Conservation (phyloP, 2,113 vertebrate genomes). For the Centropristis striata region DNA sequence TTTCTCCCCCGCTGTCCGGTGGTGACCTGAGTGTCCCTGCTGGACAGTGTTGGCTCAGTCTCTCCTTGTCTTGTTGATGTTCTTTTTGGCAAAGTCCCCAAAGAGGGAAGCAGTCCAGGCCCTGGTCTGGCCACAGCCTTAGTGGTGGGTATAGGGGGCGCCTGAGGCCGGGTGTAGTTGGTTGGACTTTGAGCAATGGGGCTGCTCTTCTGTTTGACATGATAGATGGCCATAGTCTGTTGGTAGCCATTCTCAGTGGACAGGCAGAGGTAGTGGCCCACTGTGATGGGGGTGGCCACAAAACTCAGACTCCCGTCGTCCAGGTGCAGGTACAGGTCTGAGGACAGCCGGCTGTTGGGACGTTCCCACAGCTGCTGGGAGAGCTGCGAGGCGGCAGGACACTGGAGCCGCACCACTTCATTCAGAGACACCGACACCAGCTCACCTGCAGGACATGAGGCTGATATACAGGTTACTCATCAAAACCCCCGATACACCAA, state of each 20-base stretch:
- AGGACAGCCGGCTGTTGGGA: constrained; percentile 72
- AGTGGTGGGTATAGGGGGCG: not conserved
- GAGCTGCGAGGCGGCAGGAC: constrained; percentile 66
- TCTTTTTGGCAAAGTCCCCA: not conserved
- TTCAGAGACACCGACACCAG: constrained; percentile 78
- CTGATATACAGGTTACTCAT: constrained; percentile 34
- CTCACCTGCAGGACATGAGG: constrained; percentile 70
- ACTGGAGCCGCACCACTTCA: constrained; percentile 80
- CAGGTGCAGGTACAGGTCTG: constrained; percentile 76
- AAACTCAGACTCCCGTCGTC: constrained; percentile 78
- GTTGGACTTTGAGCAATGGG: constrained; percentile 21
- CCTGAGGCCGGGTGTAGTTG: not conserved
- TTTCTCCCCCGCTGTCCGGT: constrained; percentile 17
- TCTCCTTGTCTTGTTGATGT: constrained; percentile 18
- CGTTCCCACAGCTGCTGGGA: constrained; percentile 81
- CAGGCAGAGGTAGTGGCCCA: constrained; percentile 82
- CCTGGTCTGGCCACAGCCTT: not conserved
- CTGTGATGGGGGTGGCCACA: constrained; percentile 79
- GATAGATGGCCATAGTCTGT: constrained; percentile 77
- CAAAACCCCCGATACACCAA: not conserved
- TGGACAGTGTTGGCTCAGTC: constrained; percentile 29
- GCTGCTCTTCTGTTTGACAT: constrained; percentile 76
- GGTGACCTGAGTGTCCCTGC: constrained; percentile 16
- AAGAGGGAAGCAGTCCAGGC: constrained; percentile 9
- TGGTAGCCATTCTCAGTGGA: constrained; percentile 80